Evolutionary conservation across 2,113 vertebrate genomes (phyloP).

Genomic region (Leucosticte australis): DNA sequence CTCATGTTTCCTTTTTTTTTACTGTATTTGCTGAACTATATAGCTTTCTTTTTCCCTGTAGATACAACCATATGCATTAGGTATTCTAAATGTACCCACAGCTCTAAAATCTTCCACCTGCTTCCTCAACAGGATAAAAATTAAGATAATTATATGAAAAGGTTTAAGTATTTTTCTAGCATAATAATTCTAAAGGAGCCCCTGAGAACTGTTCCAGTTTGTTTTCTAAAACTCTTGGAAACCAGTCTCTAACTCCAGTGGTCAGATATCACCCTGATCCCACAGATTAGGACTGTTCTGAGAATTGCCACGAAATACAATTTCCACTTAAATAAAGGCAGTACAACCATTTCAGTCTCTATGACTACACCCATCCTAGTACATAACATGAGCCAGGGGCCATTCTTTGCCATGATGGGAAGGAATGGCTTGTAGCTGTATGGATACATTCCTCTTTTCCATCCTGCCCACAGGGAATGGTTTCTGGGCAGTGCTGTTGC

Average conservation of each 20-base stretch:
- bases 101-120: not conserved
- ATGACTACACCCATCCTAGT: not conserved
- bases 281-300: not conserved
- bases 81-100: not conserved
- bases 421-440: not conserved
- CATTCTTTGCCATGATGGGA: not conserved
- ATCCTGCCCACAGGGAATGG: not conserved
- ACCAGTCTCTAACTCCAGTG: not conserved
- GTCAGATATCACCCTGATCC: not conserved
- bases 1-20: not conserved
- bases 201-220: not conserved
- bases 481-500: not conserved
- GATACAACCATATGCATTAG: not conserved
- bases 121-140: not conserved
- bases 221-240: not conserved
- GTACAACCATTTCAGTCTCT: slow-evolving; percentile 9
- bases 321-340: slow-evolving; percentile 8
- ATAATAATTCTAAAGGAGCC: not conserved
- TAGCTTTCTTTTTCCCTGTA: not conserved
- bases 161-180: not conserved
- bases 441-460: not conserved
- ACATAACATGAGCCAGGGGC: not conserved
- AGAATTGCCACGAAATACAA: not conserved
- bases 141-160: not conserved
- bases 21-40: slow-evolving; percentile 2